Evolutionary conservation across 2,888 invertebrate genomes (phyloP), one percentile per base, ranked within the genome.

Genomic region (Ennomos quercinarius): DNA sequence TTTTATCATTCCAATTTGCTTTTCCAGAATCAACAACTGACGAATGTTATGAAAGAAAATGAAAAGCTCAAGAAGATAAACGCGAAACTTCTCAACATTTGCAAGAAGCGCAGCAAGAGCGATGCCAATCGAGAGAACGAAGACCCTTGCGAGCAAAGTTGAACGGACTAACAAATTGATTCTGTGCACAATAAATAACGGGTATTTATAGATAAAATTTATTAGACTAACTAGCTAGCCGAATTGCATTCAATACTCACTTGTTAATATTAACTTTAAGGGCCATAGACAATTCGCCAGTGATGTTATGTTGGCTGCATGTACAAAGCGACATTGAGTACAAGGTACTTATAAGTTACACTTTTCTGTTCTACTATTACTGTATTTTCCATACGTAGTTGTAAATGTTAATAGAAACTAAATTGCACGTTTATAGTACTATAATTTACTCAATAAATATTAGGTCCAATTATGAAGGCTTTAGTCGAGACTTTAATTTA

Each of bases 11-110:
- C 27, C 27, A 27, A 27, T 52, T 50, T 39, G n/a, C 47, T 10
- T 47, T 78, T 80, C n/a, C 81, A 94, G 93, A 91, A 90, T 59
- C 91, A 93, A 74, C 86, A 91, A 67, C 61, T 92, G 45, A 83
- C 87, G 0, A 90, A 92, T 56, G 84, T 89, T n/a, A 83, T 92
- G 81, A 88, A 86, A 65, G 91, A 89, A 71, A 90, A 94, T 63
- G 80, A 87, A 46, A 93, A 91, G 75, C 73, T 94, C 10, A 93
- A 93, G 73, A 93, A 86, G 60, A 86, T 91, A 0, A 93, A 93
- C 43, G 80, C 83, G 0, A 85, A 88, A 46, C 78, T 94, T 48
- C 83, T 93, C 12, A 80, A 76, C 5, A 73, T 93, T 35, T 94
- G 93, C 67, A 91, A 91, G 65, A 88, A 88, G 61, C 84, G 93